These are phyloP conservation scores for Glaucidium brasilianum DNA, from an alignment of 2,113 vertebrate species.

Conservation along the genomic window DNA sequence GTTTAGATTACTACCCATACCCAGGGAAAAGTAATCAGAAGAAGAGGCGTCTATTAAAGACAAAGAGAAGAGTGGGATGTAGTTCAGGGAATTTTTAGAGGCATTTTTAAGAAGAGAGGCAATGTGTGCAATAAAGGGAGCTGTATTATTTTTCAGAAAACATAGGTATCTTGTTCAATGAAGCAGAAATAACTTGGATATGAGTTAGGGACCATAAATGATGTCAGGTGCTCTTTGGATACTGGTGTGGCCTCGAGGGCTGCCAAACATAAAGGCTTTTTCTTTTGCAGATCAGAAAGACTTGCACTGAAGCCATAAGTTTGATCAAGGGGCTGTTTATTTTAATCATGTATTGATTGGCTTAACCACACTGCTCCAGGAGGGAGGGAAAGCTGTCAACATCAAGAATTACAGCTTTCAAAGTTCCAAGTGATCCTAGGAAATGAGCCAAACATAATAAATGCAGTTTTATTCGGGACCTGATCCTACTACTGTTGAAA, in stretches of 20 bases:
- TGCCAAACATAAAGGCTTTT: not conserved
- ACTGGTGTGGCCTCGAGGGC: not conserved
- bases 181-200: constrained; percentile 8
- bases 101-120: not conserved
- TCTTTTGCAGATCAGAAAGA: not conserved
- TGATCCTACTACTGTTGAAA: constrained; percentile 40
- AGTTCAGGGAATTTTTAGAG: not conserved
- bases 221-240: constrained; percentile 10
- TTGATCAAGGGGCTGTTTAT: constrained; percentile 55
- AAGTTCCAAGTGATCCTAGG: constrained; percentile 61
- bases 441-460: constrained; percentile 65
- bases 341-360: constrained; percentile 57
- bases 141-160: not conserved
- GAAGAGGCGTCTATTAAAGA: not conserved
- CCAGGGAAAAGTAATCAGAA: not conserved
- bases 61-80: not conserved
- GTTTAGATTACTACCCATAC: not conserved
- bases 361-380: constrained; percentile 1
- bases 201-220: not conserved
- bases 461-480: constrained; percentile 15
- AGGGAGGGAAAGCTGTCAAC: constrained; percentile 60
- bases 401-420: constrained; percentile 62
- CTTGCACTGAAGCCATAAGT: not conserved
- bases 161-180: not conserved
- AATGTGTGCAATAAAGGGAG: not conserved